These are phyloP conservation scores for Alces alces DNA, from an alignment of 2,113 vertebrate genomes.

Conservation along the genomic window DNA sequence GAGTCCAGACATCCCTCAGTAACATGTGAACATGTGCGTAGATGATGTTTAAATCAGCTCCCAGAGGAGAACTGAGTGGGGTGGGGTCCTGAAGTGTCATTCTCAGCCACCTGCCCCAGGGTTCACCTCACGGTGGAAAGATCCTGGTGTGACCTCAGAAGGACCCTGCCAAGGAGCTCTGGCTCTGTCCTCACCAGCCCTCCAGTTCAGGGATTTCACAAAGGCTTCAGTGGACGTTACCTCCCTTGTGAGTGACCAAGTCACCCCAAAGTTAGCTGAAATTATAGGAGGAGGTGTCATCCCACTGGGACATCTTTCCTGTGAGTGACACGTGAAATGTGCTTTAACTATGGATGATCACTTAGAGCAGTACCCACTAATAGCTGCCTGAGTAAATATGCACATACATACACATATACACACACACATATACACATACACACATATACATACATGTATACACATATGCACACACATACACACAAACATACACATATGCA, in stretches of 20 bases:
- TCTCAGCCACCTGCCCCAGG: background rate
- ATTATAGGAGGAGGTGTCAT: background rate
- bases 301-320: background rate
- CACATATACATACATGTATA: background rate
- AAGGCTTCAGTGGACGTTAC: background rate
- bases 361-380: background rate
- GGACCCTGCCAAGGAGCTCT: fast-evolving
- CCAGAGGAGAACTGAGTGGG: background rate
- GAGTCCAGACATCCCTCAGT: background rate
- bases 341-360: background rate
- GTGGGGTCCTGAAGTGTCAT: background rate
- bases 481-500: background rate
- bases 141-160: background rate
- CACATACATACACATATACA: background rate
- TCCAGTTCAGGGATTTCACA: background rate
- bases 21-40: background rate
- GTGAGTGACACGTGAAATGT: background rate
- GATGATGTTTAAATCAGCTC: background rate
- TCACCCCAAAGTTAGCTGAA: constrained; percentile 12
- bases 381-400: background rate
- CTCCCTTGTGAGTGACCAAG: background rate
- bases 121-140: background rate
- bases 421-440: background rate
- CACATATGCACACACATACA: background rate
- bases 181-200: background rate